Conservation (phyloP, 2,797 vertebrate genomes). For the Microctenopoma stevenorrisi region DNA sequence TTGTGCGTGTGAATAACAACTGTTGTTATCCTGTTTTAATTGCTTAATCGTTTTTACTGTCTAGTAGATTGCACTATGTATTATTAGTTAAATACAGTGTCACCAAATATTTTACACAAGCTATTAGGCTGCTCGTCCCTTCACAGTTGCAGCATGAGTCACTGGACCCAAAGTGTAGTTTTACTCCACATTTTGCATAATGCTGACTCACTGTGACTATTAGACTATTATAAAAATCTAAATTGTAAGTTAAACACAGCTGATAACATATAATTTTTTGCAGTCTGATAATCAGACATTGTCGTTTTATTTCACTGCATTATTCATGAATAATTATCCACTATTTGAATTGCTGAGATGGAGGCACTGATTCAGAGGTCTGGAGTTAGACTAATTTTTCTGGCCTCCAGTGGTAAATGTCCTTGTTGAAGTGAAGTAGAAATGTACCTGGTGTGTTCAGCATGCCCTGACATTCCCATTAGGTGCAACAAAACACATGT, state of each 20-base stretch:
- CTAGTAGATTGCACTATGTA: neutral
- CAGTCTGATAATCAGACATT: conserved; percentile 23
- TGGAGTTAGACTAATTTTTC: conserved; percentile 14
- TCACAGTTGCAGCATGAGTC: conserved; percentile 44
- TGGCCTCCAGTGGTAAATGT: neutral
- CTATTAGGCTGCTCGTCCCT: conserved; percentile 11
- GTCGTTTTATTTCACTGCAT: conserved; percentile 24
- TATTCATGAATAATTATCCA: conserved; percentile 28
- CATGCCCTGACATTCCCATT: conserved; percentile 6
- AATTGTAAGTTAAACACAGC: conserved; percentile 17
- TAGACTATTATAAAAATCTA: conserved; percentile 17
- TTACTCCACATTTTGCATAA: conserved; percentile 31
- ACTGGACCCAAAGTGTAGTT: conserved; percentile 34
- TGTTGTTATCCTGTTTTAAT: conserved; percentile 13
- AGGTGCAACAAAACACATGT: neutral
- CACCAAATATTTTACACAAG: conserved; percentile 2
- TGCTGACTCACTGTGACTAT: conserved; percentile 48
- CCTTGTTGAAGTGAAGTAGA: conserved; percentile 13
- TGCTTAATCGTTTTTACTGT: neutral
- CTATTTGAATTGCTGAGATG: conserved; percentile 15
- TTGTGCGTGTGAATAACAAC: neutral
- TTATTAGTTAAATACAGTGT: conserved; percentile 4
- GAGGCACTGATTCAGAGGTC: conserved; percentile 22
- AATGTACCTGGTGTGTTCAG: conserved; percentile 6
- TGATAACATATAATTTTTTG: conserved; percentile 28